A percentile compares a stretch with the other conserved stretches of the same genome.
phyloP scores from a whole-genome alignment of 2,888 invertebrate genomes.

The Drosophila birchii region DNA sequence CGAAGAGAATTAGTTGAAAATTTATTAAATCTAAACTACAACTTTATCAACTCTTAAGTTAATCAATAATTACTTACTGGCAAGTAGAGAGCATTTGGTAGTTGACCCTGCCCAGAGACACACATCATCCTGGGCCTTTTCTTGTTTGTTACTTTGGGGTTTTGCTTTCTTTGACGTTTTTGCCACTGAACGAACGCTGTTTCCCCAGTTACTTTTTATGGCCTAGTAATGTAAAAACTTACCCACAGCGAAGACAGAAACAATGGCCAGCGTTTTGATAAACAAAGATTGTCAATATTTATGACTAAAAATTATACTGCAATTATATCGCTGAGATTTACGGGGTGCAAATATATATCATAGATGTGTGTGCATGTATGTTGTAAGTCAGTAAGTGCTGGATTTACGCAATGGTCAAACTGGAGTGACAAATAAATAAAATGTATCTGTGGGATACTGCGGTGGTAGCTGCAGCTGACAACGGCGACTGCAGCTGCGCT shows the following conservation, averaged over 20 bases:
- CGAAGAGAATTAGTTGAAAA: rapidly evolving
- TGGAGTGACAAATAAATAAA: slow-evolving; percentile 48
- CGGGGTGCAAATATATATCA: not conserved
- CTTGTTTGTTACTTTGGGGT: slow-evolving; percentile 25
- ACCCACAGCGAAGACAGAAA: slow-evolving; percentile 45
- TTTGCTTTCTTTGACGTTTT: slow-evolving; percentile 49
- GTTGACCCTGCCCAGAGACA: not conserved
- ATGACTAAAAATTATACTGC: slow-evolving; percentile 60
- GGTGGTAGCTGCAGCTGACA: slow-evolving; percentile 61
- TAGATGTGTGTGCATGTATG: too few species aligned
- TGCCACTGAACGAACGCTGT: slow-evolving; percentile 27
- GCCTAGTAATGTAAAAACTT: slow-evolving; percentile 60
- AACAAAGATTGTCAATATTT: slow-evolving; percentile 72
- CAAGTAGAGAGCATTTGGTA: slow-evolving; percentile 14
- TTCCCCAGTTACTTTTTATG: slow-evolving; percentile 69
- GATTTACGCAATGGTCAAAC: slow-evolving; percentile 49
- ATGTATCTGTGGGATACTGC: slow-evolving; percentile 54
- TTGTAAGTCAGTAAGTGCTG: slow-evolving; percentile 21
- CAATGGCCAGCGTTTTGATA: slow-evolving; percentile 59
- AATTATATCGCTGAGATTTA: slow-evolving; percentile 41
- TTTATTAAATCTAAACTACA: too few species aligned
- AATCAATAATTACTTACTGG: not conserved
- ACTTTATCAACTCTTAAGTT: not conserved
- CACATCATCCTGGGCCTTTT: slow-evolving; percentile 6
- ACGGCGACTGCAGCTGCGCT: slow-evolving; percentile 60